A percentile compares a stretch with the other conserved stretches of the same genome.
Evolutionary conservation across 2,113 vertebrate species (phyloP).

Genomic region (Guaruba guarouba): DNA sequence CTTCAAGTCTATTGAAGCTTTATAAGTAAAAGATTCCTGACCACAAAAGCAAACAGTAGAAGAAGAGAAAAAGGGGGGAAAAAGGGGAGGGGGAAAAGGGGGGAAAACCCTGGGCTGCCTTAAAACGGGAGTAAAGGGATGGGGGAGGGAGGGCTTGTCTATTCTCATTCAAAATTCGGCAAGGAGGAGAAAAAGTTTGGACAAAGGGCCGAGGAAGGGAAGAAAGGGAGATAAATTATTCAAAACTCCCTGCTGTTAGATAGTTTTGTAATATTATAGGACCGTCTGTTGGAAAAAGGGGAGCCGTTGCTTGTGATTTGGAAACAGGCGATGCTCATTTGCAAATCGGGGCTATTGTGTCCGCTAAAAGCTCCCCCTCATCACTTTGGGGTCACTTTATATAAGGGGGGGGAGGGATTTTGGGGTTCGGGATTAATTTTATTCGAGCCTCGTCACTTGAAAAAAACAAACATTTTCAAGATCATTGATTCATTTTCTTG

Average conservation of each 20-base stretch:
- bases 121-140: slow-evolving; percentile 36
- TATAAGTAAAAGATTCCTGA: slow-evolving; percentile 72
- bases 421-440: not conserved
- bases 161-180: slow-evolving; percentile 83
- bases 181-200: slow-evolving; percentile 73
- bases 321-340: slow-evolving; percentile 65
- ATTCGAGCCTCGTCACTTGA: not conserved
- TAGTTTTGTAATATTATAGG: slow-evolving; percentile 85
- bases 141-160: slow-evolving; percentile 65
- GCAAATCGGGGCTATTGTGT: slow-evolving; percentile 65
- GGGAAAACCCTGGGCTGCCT: slow-evolving; percentile 22
- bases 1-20: slow-evolving; percentile 76
- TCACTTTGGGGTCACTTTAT: not conserved
- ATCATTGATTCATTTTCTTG: not conserved
- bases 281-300: slow-evolving; percentile 72
- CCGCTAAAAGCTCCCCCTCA: not conserved
- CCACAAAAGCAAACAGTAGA: slow-evolving; percentile 80
- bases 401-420: not conserved
- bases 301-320: slow-evolving; percentile 73
- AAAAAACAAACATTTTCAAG: not conserved
- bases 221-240: slow-evolving; percentile 87
- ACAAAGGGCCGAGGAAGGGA: slow-evolving; percentile 81
- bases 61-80: not conserved
- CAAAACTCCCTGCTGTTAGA: slow-evolving; percentile 86
- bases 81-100: not conserved